A percentile compares a stretch with the other conserved stretches of the same genome.
phyloP scores from a whole-genome alignment of 2,113 vertebrate species.

The Cavia aperea region DNA sequence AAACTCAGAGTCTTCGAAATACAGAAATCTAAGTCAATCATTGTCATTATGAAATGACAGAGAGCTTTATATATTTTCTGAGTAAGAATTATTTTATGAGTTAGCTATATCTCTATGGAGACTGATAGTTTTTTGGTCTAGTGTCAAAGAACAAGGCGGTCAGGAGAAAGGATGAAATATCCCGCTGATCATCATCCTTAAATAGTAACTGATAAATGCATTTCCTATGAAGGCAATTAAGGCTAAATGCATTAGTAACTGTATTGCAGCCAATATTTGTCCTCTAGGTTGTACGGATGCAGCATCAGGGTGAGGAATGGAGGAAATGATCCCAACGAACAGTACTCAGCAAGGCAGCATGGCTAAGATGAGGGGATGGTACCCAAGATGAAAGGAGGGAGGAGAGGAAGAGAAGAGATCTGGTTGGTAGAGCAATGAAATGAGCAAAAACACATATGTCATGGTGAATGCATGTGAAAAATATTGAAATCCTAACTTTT shows the following conservation, averaged over 20 bases:
- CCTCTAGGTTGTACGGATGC: neutral
- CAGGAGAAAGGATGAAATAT: neutral
- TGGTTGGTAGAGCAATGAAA: neutral
- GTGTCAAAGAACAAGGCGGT: neutral
- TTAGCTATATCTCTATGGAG: constrained; percentile 22
- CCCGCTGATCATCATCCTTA: neutral
- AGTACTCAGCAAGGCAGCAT: neutral
- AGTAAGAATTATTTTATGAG: constrained; percentile 46
- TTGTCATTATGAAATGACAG: constrained; percentile 23
- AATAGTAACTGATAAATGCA: neutral
- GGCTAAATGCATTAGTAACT: neutral
- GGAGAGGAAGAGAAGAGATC: neutral
- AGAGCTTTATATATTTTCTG: constrained; percentile 30
- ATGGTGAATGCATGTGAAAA: neutral
- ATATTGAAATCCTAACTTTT: neutral
- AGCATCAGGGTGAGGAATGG: neutral
- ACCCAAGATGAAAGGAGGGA: neutral
- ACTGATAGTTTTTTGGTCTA: neutral
- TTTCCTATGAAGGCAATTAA: constrained; percentile 34
- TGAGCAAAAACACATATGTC: neutral
- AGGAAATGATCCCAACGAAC: neutral
- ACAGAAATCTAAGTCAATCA: constrained; percentile 30
- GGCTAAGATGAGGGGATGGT: rapidly evolving
- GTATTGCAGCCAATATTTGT: neutral
- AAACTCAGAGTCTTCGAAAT: constrained; percentile 26